Conservation (phyloP, 2,797 vertebrate species). For the Philypnodon macrostomus region DNA sequence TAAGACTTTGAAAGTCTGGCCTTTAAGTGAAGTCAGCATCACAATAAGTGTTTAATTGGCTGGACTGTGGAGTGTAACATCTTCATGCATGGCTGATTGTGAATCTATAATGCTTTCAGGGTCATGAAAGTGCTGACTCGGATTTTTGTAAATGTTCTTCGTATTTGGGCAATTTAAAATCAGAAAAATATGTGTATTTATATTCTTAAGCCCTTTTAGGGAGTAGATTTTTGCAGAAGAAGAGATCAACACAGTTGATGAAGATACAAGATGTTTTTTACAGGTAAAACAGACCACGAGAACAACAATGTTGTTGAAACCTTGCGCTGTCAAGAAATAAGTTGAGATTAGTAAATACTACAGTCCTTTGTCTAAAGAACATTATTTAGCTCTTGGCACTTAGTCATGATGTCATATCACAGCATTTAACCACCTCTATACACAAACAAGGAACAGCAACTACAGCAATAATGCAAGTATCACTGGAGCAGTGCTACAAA, state of each 20-base stretch:
- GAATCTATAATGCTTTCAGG: slow-evolving; percentile 27
- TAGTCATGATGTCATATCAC: not conserved
- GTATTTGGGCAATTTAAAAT: not conserved
- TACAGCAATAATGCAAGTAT: not conserved
- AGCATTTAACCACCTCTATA: not conserved
- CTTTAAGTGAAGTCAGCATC: slow-evolving; percentile 18
- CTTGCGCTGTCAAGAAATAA: slow-evolving; percentile 6
- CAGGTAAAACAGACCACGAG: not conserved
- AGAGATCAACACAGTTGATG: not conserved
- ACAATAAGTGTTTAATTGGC: slow-evolving; percentile 10
- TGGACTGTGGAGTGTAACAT: slow-evolving; percentile 14
- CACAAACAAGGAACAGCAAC: not conserved
- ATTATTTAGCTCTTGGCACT: not conserved
- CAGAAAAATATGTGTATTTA: not conserved
- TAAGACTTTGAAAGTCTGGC: slow-evolving; percentile 13
- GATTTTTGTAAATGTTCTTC: not conserved
- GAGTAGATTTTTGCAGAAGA: not conserved
- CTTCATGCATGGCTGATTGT: slow-evolving; percentile 2
- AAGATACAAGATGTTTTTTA: not conserved
- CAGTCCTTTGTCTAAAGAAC: slow-evolving; percentile 5
- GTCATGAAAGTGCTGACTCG: slow-evolving; percentile 15
- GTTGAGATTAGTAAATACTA: slow-evolving; percentile 1
- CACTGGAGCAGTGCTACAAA: not conserved
- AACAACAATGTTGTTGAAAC: slow-evolving; percentile 6
- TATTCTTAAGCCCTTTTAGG: not conserved